Evolutionary conservation across 2,113 vertebrate genomes (phyloP), one percentile per base, ranked within the genome.

Genomic region (Zonotrichia leucophrys): DNA sequence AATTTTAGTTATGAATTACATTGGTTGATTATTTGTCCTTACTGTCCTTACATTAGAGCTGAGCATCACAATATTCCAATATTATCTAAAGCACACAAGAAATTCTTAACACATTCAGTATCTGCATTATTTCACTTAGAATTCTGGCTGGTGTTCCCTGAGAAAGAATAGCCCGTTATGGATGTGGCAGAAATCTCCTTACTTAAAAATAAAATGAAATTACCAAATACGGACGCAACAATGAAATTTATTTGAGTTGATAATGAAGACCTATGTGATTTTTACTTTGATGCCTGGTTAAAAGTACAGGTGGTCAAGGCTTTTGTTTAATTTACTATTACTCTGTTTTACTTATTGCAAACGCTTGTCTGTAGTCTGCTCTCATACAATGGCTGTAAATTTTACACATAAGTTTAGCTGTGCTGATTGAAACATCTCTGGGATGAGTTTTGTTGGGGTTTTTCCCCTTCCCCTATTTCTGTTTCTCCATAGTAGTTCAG

Each of bases 241-340:
- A 85, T 85, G 11, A 74, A 74, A 77, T 70, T 59, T 79, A n/a
- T 79, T 85, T 52, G 69, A 67, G 33, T 75, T 86, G 22, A 60
- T 94, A 78, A 78, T 87, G 56, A 87, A 82, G 69, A 82, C 21
- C 64, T 87, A 10, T 80, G 18, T 83, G 72, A 86, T 87, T 91
- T 90, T 21, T 88, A 79, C 42, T 90, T 85, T 27, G 41, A 62
- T 52, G 10, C 19, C 35, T 50, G 35, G 15, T 76, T 92, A 67
- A 73, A 90, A 77, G 25, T 94, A 80, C 41, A 83, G 64, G 21
- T 75, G 50, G 44, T 67, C 68, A 77, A 77, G 39, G 14, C 60
- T 86, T 88, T 94, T 22, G 53, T 60, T 83, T 83, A 80, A 70
- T 93, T 95, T 85, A 70, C 21, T 79, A 60, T 90, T 78, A 27